Base-by-base conservation (phyloP, 2,888 invertebrate species). In the Fragum whitleyi region DNA sequence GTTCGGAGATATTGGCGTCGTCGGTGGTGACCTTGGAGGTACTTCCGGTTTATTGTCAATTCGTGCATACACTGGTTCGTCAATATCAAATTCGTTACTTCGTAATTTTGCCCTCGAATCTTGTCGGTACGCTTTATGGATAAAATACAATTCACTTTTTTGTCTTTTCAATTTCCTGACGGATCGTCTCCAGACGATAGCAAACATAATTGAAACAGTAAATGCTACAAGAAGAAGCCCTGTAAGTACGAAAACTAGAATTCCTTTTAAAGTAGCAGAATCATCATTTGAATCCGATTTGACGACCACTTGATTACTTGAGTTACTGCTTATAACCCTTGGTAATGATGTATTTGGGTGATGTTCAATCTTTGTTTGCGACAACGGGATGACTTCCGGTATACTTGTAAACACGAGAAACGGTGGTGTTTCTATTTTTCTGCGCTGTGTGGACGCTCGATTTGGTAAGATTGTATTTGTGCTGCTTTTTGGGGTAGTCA, bases 121-220 rank as follows among this genome's bases (percentile, higher is more conserved):
- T 55, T 81, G 78, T n/a, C 78, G 59, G 21, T 75, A 72, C 0
- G 81, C 61, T 57, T 81, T 81, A 39, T 81, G 74, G 26, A 81
- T 73, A 55, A 81, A 81, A 32, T 81, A 81, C 19, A 81, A 29
- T 19, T 81, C 81, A 55, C 78, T 55, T 32, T 73, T 75, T 26
- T 81, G 70, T 74, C 62, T 74, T 3, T 57, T 53, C 2, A 81
- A 51, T 32, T 81, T 61, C 51, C 59, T 39, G 9, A 42, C 39
- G 19, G 78, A 65, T 19, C 69, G 74, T 68, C 75, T 65, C 81
- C 81, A 81, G 0, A 65, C 75, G 16, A 69, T 19, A 23, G 78
- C 39, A n/a, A 78, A 78, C 21, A 75, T 72, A 3, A 69, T 39
- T 11, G 59, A 28, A 9, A 75, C 28, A 6, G 70, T 65, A 3